phyloP scores from a whole-genome alignment of 2,797 vertebrate genomes.

The Sphaeramia orbicularis region DNA sequence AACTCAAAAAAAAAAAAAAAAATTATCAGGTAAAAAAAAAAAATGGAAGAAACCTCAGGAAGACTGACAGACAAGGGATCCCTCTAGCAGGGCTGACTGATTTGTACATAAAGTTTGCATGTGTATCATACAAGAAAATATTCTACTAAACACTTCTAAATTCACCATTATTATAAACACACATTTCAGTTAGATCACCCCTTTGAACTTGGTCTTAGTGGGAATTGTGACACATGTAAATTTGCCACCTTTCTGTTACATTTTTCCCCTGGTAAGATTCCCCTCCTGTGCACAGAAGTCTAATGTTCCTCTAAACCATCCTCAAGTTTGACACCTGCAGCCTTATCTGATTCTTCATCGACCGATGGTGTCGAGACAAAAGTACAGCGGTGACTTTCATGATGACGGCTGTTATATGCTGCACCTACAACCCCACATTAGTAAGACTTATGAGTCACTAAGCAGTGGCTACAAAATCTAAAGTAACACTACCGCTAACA shows the following conservation, averaged over 20 bases:
- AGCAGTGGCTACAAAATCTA: neutral
- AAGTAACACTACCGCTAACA: neutral
- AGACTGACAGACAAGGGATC: no score
- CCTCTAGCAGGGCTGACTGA: no score
- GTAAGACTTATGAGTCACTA: conserved; percentile 27
- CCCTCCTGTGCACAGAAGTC: neutral
- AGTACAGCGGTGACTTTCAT: conserved; percentile 28
- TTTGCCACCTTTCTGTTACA: neutral
- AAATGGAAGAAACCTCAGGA: no score
- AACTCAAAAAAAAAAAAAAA: no score
- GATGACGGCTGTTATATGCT: conserved; percentile 20
- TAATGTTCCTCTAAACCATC: conserved; percentile 17
- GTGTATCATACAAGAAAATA: neutral
- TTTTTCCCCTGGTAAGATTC: conserved; percentile 23
- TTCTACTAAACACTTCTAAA: neutral
- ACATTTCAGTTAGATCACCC: neutral
- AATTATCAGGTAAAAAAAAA: no score
- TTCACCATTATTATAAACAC: neutral
- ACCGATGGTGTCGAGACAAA: conserved; percentile 81
- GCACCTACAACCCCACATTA: conserved; percentile 6
- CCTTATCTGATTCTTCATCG: conserved; percentile 36
- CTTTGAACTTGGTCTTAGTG: neutral
- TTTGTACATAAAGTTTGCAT: no score
- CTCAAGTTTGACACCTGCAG: conserved; percentile 26
- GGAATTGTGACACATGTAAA: neutral